Conservation (phyloP, 2,888 invertebrate genomes). For the Cactoblastis cactorum region DNA sequence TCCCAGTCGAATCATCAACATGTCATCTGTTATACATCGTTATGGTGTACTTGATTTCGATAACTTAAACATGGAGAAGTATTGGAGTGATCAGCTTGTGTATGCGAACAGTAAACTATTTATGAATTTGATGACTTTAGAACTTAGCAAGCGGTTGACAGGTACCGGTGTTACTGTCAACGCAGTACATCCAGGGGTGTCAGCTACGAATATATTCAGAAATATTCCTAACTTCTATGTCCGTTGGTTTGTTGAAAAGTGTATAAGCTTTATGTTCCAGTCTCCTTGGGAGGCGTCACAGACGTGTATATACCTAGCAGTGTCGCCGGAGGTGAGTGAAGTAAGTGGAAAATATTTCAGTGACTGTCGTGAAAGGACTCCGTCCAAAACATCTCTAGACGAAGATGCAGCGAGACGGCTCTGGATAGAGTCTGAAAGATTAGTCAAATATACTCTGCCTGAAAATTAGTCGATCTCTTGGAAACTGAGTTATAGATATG, state of each 20-base stretch:
- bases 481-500: neutral
- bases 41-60: conserved; percentile 66
- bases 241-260: conserved; percentile 39
- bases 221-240: conserved; percentile 73
- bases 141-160: conserved; percentile 78
- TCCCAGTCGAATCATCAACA: conserved; percentile 82
- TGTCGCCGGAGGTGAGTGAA: conserved; percentile 76
- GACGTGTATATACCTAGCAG: conserved; percentile 79
- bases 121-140: conserved; percentile 81
- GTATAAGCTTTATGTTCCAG: conserved; percentile 70
- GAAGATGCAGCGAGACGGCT: conserved; percentile 76
- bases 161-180: conserved; percentile 84
- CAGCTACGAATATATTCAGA: conserved; percentile 82
- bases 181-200: conserved; percentile 85
- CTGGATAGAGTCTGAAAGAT: conserved; percentile 83
- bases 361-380: conserved; percentile 71
- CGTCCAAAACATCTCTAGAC: conserved; percentile 76
- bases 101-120: conserved; percentile 81
- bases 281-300: conserved; percentile 82
- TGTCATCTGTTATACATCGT: conserved; percentile 80
- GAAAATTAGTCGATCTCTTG: conserved; percentile 19
- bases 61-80: conserved; percentile 71
- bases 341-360: conserved; percentile 83
- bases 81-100: conserved; percentile 71
- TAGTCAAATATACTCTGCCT: conserved; percentile 47